Conservation (phyloP, 2,113 vertebrate genomes). For the Gulo gulo region DNA sequence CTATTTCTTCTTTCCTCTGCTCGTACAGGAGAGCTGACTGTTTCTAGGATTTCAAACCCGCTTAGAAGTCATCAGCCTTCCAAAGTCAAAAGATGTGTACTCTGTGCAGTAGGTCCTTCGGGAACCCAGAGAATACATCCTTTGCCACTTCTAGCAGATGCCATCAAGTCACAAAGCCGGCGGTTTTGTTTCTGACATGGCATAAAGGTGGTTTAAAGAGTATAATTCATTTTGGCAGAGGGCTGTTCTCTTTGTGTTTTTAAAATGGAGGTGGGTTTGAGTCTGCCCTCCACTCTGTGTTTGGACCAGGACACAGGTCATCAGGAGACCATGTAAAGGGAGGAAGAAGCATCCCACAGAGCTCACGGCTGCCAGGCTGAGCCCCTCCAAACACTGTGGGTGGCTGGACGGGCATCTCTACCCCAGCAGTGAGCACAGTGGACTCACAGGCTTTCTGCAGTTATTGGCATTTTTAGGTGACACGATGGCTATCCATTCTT, state of each 20-base stretch:
- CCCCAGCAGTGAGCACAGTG: too few species aligned
- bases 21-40: background rate
- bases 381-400: rapidly evolving
- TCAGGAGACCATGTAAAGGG: background rate
- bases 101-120: too few species aligned
- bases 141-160: rapidly evolving
- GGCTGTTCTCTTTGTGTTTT: background rate
- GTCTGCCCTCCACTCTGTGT: background rate
- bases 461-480: too few species aligned
- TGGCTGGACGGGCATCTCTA: rapidly evolving
- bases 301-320: background rate
- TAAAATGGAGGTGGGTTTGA: background rate
- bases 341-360: background rate
- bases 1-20: background rate
- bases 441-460: background rate
- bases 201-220: background rate
- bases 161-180: rapidly evolving
- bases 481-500: background rate
- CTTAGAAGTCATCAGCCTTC: too few species aligned
- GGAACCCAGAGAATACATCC: background rate
- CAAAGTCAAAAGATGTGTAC: background rate
- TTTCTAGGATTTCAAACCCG: background rate
- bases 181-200: background rate
- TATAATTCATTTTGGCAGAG: background rate
- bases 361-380: background rate